Conservation (phyloP, 2,113 vertebrate genomes). For the Microtus ochrogaster region DNA sequence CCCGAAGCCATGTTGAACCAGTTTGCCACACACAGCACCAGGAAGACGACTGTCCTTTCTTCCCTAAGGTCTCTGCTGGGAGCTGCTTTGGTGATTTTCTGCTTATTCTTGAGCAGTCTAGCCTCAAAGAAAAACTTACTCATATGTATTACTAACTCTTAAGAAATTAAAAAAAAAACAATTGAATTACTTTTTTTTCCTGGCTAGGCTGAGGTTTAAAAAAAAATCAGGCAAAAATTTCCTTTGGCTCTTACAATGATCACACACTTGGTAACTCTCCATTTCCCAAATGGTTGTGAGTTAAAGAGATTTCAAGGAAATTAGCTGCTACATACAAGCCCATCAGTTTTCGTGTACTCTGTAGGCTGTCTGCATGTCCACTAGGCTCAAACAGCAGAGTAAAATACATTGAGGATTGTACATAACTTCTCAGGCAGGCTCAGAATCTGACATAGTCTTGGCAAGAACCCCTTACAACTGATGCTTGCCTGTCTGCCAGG, state of each 20-base stretch:
- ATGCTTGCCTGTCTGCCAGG: neutral
- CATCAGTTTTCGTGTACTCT: neutral
- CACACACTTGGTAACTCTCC: neutral
- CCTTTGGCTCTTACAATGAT: slow-evolving; percentile 9
- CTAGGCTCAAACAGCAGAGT: neutral
- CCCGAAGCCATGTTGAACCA: slow-evolving; percentile 74
- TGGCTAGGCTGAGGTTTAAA: neutral
- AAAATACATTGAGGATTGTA: neutral
- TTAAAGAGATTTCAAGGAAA: neutral
- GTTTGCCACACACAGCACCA: slow-evolving; percentile 68
- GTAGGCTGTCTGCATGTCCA: too few species aligned
- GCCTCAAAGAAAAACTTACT: slow-evolving; percentile 66
- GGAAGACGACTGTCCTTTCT: slow-evolving; percentile 61
- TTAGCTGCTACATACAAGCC: neutral
- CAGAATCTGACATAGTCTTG: neutral
- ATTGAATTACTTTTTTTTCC: slow-evolving; percentile 76
- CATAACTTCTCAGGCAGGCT: neutral
- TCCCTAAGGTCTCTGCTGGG: slow-evolving; percentile 60
- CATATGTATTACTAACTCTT: slow-evolving; percentile 60
- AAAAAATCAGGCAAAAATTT: slow-evolving; percentile 42
- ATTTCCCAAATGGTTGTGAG: neutral
- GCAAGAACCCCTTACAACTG: neutral
- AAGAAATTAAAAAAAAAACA: slow-evolving; percentile 74
- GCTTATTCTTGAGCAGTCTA: slow-evolving; percentile 67
- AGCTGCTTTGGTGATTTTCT: slow-evolving; percentile 70